Evolutionary conservation across 2,888 invertebrate genomes (phyloP), one percentile per base, ranked within the genome.

Genomic region (Drosophila nr. perissopoda): DNA sequence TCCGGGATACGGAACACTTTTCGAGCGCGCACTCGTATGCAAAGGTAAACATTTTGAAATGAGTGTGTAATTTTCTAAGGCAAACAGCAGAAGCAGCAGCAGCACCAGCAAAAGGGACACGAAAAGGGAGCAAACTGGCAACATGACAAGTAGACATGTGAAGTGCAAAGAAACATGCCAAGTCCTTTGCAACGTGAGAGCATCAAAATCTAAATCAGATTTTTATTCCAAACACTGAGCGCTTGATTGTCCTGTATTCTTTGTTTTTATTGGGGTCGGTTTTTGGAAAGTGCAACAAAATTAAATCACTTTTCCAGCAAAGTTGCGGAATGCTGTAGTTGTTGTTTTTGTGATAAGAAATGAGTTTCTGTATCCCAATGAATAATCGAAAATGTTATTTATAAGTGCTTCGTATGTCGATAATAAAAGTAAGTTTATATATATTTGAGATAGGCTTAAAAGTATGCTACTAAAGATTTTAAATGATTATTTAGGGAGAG

Each of bases 61-160:
- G 84, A 82, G 75, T 87, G 84, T 87, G 89, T 87, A 84, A 87
- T 89, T 87, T 87, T 79, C 89, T 69, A 83, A 79, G 76, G 84
- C 89, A 87, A 87, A 89, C 68, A 60, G 36, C 54, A 61, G 49
- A 34, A 27, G 27, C 8, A 31, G 29, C 7, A 29, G 1, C 29
- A 29, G 31, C 68, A 60, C 33, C 54, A 53, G 70, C 57, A 64
- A 65, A 54, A 45, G 53, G 54, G 38, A 40, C 42, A 33, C 67
- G 42, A 52, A 54, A 53, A 34, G 51, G 56, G 69, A 73, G 74
- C 56, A 68, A 59, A 57, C 53, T 36, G 51, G 62, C 69, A 73
- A 69, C 57, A 73, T 70, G 69, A 68, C 67, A 79, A 70, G 66
- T 66, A 27, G 38, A 27, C 38, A 18, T 54, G 49, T 59, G 71